Conservation (phyloP, 2,888 invertebrate species). For the Labia minor region DNA sequence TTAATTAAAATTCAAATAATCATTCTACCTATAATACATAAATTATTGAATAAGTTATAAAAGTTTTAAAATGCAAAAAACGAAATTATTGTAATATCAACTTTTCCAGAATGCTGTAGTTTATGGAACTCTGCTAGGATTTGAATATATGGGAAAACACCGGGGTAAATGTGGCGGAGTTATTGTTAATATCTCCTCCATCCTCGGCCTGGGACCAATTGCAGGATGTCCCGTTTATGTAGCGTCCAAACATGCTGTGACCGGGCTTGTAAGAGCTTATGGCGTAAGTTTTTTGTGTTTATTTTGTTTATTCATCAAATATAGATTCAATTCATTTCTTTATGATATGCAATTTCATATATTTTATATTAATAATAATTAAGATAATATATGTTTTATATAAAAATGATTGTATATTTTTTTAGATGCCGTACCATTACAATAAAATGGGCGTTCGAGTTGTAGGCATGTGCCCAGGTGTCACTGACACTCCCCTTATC, state of each 20-base stretch:
- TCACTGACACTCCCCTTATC: conserved; percentile 39
- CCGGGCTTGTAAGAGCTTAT: conserved; percentile 43
- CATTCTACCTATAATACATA: too few species aligned
- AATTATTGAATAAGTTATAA: too few species aligned
- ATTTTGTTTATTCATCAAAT: too few species aligned
- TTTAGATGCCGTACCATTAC: conserved; percentile 35
- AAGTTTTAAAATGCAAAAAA: too few species aligned
- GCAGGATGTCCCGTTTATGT: conserved; percentile 47
- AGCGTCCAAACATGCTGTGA: conserved; percentile 45
- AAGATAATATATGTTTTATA: too few species aligned
- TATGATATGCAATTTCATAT: too few species aligned
- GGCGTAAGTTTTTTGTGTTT: too few species aligned
- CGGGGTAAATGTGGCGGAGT: conserved; percentile 37
- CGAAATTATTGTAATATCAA: too few species aligned
- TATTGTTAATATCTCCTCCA: conserved; percentile 40
- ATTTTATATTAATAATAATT: too few species aligned
- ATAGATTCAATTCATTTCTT: too few species aligned
- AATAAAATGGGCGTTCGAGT: conserved; percentile 42
- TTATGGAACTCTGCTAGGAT: conserved; percentile 35
- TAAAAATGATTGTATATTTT: conserved; percentile 24
- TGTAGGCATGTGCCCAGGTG: conserved; percentile 44
- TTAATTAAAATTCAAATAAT: too few species aligned
- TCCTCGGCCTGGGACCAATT: conserved; percentile 36
- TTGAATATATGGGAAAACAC: conserved; percentile 36
- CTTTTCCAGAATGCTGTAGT: conserved; percentile 22